A percentile compares a stretch with the other conserved stretches of the same genome.
These are phyloP conservation scores for Cherax destructor DNA, from an alignment of 1,140 invertebrate species.

Conservation along the genomic window DNA sequence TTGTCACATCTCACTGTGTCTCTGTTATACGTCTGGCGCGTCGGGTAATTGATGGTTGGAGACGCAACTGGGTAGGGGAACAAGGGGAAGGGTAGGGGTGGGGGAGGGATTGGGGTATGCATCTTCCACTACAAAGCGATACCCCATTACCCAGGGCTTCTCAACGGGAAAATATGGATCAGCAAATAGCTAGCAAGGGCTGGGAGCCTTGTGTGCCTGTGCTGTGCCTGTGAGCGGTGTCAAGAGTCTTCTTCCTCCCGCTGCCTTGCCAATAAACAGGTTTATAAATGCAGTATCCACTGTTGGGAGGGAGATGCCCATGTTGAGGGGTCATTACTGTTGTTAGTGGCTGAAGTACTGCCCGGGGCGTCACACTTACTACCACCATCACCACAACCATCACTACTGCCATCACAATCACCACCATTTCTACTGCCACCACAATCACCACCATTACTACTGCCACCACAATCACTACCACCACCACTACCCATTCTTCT, in stretches of 20 bases:
- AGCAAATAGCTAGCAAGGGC: not conserved
- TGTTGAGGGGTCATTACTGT: no score
- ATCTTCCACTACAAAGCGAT: conserved; percentile 7
- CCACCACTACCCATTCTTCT: no score
- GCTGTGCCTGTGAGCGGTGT: no score
- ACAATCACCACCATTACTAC: no score
- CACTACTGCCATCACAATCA: no score
- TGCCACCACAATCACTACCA: no score
- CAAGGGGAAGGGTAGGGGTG: not conserved
- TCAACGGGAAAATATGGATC: conserved; percentile 11
- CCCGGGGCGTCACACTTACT: no score
- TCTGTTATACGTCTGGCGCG: not conserved
- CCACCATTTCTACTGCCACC: no score
- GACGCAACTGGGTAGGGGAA: not conserved
- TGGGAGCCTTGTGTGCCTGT: not conserved
- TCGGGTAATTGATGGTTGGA: not conserved
- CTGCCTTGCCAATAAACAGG: not conserved
- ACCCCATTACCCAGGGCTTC: conserved; percentile 15
- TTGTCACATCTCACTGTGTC: not conserved
- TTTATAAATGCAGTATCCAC: not conserved
- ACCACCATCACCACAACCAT: no score
- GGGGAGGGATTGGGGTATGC: not conserved
- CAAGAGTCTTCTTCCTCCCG: no score
- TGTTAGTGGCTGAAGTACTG: no score
- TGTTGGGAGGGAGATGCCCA: not conserved